These are phyloP conservation scores for Glaucidium brasilianum DNA, from an alignment of 2,113 vertebrate genomes.

Conservation along the genomic window DNA sequence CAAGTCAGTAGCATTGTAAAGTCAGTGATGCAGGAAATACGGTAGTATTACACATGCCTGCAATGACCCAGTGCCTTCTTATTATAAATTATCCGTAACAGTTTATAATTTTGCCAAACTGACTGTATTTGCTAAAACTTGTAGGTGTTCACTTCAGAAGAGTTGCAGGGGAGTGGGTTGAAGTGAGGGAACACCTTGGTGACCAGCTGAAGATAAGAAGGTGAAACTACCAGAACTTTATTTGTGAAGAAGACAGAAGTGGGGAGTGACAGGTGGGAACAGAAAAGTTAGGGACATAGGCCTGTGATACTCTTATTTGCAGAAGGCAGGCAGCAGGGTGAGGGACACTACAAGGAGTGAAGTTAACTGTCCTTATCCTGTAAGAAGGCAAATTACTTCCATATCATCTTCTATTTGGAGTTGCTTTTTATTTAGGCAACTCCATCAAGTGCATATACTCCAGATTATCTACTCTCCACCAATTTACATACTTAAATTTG, in stretches of 20 bases:
- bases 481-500: neutral
- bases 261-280: neutral
- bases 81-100: neutral
- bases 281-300: neutral
- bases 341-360: neutral
- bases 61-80: neutral
- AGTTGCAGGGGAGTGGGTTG: neutral
- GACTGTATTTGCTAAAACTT: neutral
- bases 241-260: neutral
- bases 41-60: neutral
- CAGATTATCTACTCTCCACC: neutral
- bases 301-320: neutral
- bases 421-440: neutral
- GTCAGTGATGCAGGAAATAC: neutral
- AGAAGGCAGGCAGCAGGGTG: neutral
- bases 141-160: neutral
- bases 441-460: neutral
- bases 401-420: neutral
- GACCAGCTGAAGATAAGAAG: neutral
- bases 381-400: neutral
- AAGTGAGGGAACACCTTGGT: neutral
- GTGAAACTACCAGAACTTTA: neutral
- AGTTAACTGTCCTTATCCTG: neutral
- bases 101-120: neutral
- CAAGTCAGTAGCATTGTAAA: neutral